Conservation (phyloP, 2,797 vertebrate species). For the Dallia pectoralis region DNA sequence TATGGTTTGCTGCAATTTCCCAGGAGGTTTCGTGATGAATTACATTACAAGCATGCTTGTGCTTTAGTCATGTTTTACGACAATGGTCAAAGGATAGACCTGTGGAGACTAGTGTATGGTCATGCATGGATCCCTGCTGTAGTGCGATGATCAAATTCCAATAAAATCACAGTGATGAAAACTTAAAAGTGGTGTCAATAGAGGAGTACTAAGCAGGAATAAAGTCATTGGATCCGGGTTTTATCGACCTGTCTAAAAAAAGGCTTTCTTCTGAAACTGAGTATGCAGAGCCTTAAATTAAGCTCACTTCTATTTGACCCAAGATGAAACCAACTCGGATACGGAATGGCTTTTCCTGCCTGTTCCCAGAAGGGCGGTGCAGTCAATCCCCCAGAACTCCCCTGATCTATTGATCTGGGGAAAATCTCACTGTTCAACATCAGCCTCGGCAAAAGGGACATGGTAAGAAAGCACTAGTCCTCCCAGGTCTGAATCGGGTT, state of each 20-base stretch:
- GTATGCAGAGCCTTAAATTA: conserved; percentile 75
- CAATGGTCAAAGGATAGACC: not conserved
- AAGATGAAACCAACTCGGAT: conserved; percentile 68
- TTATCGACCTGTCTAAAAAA: conserved; percentile 73
- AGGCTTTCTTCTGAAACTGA: conserved; percentile 73
- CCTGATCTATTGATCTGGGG: conserved; percentile 69
- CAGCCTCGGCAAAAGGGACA: conserved; percentile 45
- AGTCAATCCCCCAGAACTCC: conserved; percentile 66
- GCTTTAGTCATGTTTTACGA: not conserved
- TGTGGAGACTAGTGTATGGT: not conserved
- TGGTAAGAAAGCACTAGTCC: conserved; percentile 30
- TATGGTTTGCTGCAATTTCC: no score
- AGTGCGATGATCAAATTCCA: conserved; percentile 12
- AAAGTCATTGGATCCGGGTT: conserved; percentile 62
- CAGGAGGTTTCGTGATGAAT: not conserved
- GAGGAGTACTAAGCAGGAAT: conserved; percentile 60
- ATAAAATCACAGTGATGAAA: conserved; percentile 65
- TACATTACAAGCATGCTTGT: not conserved
- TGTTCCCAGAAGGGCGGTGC: conserved; percentile 51
- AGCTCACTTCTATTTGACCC: conserved; percentile 75
- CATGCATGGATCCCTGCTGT: not conserved
- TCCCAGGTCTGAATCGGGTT: conserved; percentile 20
- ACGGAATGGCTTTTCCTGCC: conserved; percentile 63
- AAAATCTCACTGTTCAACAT: conserved; percentile 72
- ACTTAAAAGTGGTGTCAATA: conserved; percentile 66